A percentile compares a stretch with the other conserved stretches of the same genome.
These are phyloP conservation scores for Scelioninae gen. 1 DNA, from an alignment of 2,888 invertebrate species.

Conservation along the genomic window DNA sequence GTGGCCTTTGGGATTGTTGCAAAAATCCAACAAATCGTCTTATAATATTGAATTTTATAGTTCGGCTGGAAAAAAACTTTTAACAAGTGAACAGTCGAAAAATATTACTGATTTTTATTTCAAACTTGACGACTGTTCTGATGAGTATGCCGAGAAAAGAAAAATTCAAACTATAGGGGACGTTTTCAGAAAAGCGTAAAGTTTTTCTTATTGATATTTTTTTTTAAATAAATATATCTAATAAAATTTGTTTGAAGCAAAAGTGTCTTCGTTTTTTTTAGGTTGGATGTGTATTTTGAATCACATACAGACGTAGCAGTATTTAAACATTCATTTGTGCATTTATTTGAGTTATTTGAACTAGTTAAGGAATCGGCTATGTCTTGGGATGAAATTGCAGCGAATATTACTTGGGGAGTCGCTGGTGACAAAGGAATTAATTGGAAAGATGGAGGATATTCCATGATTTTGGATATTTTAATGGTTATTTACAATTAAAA, in stretches of 20 bases:
- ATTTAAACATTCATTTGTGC: constrained; percentile 56
- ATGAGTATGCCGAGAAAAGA: constrained; percentile 8
- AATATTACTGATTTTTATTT: constrained; percentile 40
- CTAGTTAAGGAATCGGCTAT: constrained; percentile 49
- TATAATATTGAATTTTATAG: constrained; percentile 1
- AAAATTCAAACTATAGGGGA: constrained; percentile 20
- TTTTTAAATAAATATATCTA: no score
- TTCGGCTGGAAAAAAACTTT: constrained; percentile 25
- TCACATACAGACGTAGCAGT: constrained; percentile 62
- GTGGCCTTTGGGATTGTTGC: constrained; percentile 74
- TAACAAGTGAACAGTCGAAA: background rate
- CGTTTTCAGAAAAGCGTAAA: constrained; percentile 22
- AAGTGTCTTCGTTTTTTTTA: constrained; percentile 8
- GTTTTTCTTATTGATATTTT: no score
- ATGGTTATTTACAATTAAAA: constrained; percentile 75
- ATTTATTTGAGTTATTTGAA: constrained; percentile 59
- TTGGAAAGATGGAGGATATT: constrained; percentile 78
- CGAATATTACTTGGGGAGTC: background rate
- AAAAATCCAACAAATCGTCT: constrained; percentile 51
- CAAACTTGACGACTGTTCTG: background rate
- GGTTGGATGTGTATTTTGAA: constrained; percentile 55
- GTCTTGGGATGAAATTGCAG: constrained; percentile 61
- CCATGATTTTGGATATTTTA: constrained; percentile 77
- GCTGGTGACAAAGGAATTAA: constrained; percentile 72
- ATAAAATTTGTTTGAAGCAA: background rate